Evolutionary conservation across 2,888 invertebrate species (phyloP).

Genomic region (Embidobia sp.): DNA sequence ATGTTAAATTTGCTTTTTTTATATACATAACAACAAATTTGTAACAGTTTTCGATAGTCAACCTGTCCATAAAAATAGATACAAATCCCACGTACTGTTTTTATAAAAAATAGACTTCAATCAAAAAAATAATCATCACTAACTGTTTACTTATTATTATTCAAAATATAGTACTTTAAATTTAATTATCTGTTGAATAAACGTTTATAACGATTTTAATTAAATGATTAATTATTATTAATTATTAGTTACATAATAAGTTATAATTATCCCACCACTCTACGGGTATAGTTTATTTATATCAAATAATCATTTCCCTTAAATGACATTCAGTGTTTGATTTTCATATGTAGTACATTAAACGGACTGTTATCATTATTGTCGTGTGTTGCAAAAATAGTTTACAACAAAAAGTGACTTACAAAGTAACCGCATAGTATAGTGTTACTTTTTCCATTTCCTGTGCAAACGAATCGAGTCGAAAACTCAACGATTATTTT

Average conservation of each 20-base stretch:
- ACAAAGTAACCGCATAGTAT: not conserved
- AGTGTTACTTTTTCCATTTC: too few relatives aligned
- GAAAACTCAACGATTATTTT: too few relatives aligned
- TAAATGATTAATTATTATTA: too few relatives aligned
- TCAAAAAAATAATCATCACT: conserved; percentile 28
- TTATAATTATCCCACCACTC: conserved; percentile 8
- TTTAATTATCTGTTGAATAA: conserved; percentile 5
- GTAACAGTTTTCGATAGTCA: too few relatives aligned
- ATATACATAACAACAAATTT: too few relatives aligned
- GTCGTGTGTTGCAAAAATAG: conserved; percentile 32
- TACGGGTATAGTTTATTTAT: not conserved
- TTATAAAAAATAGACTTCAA: conserved; percentile 46
- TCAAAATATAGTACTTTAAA: conserved; percentile 8
- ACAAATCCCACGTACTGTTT: conserved; percentile 27
- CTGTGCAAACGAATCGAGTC: not conserved
- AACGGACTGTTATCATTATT: conserved; percentile 30
- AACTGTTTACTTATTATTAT: conserved; percentile 23
- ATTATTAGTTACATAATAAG: too few relatives aligned
- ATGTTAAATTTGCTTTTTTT: too few relatives aligned
- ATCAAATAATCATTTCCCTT: conserved; percentile 4
- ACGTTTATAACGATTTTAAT: conserved; percentile 9
- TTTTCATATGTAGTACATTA: conserved; percentile 13
- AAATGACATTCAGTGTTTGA: conserved; percentile 8
- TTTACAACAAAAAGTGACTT: conserved; percentile 6
- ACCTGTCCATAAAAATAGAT: conserved; percentile 36